A percentile compares a stretch with the other conserved stretches of the same genome.
Evolutionary conservation across 2,113 vertebrate species (phyloP).

Genomic region (Genyomyrus donnyi): DNA sequence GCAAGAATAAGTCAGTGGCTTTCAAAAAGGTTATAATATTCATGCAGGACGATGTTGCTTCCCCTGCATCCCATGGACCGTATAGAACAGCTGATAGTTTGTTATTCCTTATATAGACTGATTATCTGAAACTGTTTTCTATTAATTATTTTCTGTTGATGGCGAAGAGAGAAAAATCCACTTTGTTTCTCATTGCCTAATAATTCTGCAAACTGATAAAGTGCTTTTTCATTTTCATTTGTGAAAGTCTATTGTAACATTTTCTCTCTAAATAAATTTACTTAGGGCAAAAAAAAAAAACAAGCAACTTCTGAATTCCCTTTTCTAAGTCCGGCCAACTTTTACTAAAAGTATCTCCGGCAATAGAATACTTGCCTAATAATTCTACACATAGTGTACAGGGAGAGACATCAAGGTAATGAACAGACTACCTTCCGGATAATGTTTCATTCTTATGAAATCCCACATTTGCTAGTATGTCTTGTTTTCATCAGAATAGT

Average conservation of each 20-base stretch:
- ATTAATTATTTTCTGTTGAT: neutral
- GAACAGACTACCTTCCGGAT: neutral
- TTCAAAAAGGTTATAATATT: neutral
- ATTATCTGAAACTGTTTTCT: neutral
- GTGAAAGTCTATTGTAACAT: neutral
- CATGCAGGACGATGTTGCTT: neutral
- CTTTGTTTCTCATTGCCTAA: neutral
- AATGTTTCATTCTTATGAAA: neutral
- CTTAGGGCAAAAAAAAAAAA: neutral
- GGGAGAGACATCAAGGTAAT: neutral
- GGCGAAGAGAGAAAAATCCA: neutral
- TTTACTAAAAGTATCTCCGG: neutral
- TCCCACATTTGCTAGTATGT: neutral
- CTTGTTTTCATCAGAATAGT: neutral
- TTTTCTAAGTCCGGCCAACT: neutral
- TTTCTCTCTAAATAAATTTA: neutral
- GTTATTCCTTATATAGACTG: neutral
- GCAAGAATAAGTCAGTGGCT: neutral
- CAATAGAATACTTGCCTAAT: neutral
- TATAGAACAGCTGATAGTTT: neutral
- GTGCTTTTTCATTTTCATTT: neutral
- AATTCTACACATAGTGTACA: neutral
- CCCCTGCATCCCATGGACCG: neutral
- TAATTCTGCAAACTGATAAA: neutral
- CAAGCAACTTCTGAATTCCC: neutral